Evolutionary conservation across 2,113 vertebrate species (phyloP), one percentile per base, ranked within the genome.

Genomic region (Epinephelus fuscoguttatus): DNA sequence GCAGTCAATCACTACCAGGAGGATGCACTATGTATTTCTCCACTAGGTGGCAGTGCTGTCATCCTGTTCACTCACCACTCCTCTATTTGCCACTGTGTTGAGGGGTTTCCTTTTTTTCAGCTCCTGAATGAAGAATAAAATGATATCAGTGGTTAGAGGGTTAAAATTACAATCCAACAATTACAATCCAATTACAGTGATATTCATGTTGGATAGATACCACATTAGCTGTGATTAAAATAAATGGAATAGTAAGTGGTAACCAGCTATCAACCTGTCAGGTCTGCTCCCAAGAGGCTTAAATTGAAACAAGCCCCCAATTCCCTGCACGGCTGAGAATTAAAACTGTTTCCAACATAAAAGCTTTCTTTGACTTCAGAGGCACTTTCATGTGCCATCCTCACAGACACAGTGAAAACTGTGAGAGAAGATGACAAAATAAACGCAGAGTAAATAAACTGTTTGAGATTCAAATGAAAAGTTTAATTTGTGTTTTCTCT

Each of bases 21-120:
- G 13, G 67, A 37, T 50, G 55, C 18, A 37, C 70, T 79, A 1
- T 5, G 2, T 23, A 0, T 71, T 81, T 67, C 3, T 50, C 13
- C 91, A 90, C 87, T 78, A 87, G 91, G 67, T 86, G 91, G 91
- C 91, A 90, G 84, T 88, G 71, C 55, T 82, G 87, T 42, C 75
- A 56, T 87, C 25, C 23, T 19, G 14, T 78, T 84, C 25, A 3
- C 15, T 21, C 57, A 6, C 21, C 3, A 2, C 57, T 63, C 14
- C 42, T 49, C 33, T 12, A n/a, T 27, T 18, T 61, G 52, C 3
- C 47, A 23, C 50, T 33, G 40, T 30, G 49, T 52, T 11, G 25
- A 17, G 64, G 61, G n/a, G 72, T 68, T 75, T 72, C 15, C 19
- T 62, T 40, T 14, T 27, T 21, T 67, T 67, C n/a, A 42, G 4